Conservation (phyloP, 2,113 vertebrate genomes). For the Halcyon malimbica region DNA sequence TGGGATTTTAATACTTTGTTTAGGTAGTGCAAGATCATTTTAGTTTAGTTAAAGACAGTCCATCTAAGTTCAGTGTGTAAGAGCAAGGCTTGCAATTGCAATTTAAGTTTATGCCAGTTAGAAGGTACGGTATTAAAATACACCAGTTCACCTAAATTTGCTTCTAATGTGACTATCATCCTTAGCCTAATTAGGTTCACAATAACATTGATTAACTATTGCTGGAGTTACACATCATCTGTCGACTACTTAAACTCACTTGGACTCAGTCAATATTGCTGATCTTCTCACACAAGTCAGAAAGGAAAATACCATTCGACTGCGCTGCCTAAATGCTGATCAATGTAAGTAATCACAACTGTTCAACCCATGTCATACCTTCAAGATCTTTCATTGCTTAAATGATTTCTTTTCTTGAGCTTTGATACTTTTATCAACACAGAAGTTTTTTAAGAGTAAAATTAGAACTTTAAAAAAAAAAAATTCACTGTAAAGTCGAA, state of each 20-base stretch:
- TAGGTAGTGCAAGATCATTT: background rate
- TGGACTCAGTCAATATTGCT: background rate
- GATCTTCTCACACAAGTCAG: background rate
- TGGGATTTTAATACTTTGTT: background rate
- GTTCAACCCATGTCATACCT: background rate
- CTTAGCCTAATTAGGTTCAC: background rate
- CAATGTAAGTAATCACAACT: rapidly evolving
- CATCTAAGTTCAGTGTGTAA: background rate
- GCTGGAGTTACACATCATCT: background rate
- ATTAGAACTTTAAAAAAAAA: background rate
- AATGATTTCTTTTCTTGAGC: background rate
- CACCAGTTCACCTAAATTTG: background rate
- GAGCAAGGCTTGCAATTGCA: background rate
- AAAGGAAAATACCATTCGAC: background rate
- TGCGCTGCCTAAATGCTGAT: background rate
- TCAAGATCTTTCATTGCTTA: background rate
- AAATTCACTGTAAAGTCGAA: background rate
- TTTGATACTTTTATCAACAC: background rate
- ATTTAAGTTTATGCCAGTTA: background rate
- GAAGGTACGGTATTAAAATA: background rate
- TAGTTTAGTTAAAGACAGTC: background rate
- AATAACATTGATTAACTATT: background rate
- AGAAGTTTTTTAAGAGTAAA: background rate
- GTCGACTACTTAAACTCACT: background rate
- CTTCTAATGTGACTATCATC: background rate